Evolutionary conservation across 2,113 vertebrate genomes (phyloP).

Genomic region (Lampris megalopsis): DNA sequence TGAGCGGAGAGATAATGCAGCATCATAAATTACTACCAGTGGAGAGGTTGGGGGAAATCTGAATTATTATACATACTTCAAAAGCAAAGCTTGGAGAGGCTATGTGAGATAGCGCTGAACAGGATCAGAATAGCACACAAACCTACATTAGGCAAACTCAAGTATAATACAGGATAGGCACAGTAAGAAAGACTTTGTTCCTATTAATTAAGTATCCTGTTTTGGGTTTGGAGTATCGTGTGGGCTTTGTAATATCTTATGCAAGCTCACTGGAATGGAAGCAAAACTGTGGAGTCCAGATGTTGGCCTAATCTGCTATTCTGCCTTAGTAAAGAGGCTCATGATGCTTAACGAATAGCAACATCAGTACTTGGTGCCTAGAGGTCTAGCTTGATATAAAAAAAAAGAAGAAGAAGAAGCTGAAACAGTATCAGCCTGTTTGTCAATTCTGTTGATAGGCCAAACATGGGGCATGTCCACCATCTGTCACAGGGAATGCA

Average conservation of each 20-base stretch:
- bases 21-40: conserved; percentile 19
- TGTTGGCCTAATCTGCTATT: conserved; percentile 50
- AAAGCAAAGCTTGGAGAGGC: conserved; percentile 13
- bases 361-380: conserved; percentile 3
- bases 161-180: background rate
- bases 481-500: background rate
- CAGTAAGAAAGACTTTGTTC: conserved; percentile 14
- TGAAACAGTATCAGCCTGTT: conserved; percentile 17
- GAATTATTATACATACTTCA: conserved; percentile 1
- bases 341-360: conserved; percentile 26
- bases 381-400: conserved; percentile 6
- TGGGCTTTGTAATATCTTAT: conserved; percentile 47
- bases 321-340: conserved; percentile 37
- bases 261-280: conserved; percentile 34
- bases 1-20: conserved; percentile 15
- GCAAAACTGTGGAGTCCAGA: conserved; percentile 31
- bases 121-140: background rate
- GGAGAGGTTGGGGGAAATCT: conserved; percentile 18
- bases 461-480: background rate
- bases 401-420: background rate
- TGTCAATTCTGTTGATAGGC: conserved; percentile 11
- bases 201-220: conserved; percentile 40
- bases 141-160: background rate
- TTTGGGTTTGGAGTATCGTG: conserved; percentile 30
- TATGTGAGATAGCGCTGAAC: conserved; percentile 12